Base-by-base conservation (phyloP, 2,113 vertebrate species). In the Ceyx melanurus region DNA sequence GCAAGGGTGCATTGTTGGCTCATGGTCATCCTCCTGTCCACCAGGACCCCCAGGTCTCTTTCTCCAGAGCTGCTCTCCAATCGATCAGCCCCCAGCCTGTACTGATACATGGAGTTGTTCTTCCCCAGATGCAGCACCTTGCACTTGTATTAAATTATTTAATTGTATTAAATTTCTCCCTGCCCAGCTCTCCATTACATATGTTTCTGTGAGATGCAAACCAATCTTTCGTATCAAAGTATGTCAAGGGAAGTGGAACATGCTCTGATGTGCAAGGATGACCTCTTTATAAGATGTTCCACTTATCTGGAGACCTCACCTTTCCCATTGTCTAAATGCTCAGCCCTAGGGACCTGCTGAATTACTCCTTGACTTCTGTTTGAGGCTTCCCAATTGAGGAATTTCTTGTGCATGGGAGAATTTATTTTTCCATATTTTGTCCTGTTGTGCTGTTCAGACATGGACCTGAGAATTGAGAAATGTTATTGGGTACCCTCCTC, bases 361-460 rank as follows among this genome's bases (percentile, higher is more conserved):
- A 45, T 21, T 54, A 45, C 13, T 8, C 20, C 15, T 4, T 29
- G 31, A 31, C 16, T 79, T 62, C 56, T 58, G 35, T 22, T 58
- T 22, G 22, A 82, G 37, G 12, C 31, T 78, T 79, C 66, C 11
- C 14, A 60, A 3, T 4, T 6, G 10, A 54, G 26, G 12, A 50
- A 67, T 58, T 17, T 43, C 0, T 15, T 75, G 21, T 42, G 19
- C 3, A 1, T 28, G 21, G 28, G 53, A 67, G 10, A 88, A 81
- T 42, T 84, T 53, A 7, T 45, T 74, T 74, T 75, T 40, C 26
- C 11, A 0, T 31, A 0, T 79, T 42, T 66, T 82, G 13, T 62
- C 23, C 66, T 75, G 18, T 9, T 20, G 9, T 0, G 0, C 26
- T 54, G 2, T 35, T 60, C 40, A 31, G 43, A 31, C 3, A 10